These are phyloP conservation scores for Eupithecia centaureata DNA, from an alignment of 2,888 invertebrate species.

Conservation along the genomic window DNA sequence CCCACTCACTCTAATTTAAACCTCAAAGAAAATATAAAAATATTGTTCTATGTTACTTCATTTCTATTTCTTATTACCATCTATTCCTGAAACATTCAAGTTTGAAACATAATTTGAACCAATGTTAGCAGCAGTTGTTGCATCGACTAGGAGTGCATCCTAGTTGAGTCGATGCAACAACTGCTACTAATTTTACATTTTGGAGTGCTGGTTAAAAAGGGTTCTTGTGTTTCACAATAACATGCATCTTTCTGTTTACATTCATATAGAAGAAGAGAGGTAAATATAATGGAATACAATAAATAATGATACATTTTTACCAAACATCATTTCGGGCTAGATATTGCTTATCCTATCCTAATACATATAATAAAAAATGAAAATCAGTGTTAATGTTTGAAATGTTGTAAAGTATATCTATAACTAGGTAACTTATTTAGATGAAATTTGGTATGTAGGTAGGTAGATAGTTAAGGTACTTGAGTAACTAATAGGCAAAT, in stretches of 20 bases:
- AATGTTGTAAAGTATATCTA: not conserved
- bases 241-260: not conserved
- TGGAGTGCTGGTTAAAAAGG: not conserved
- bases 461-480: no score
- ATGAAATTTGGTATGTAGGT: no score
- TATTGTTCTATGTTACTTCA: no score
- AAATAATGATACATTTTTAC: not conserved
- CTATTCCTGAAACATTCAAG: not conserved
- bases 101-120: not conserved
- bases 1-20: no score
- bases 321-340: not conserved
- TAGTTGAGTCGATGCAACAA: not conserved
- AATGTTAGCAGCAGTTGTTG: no score
- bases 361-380: no score
- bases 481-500: no score
- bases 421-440: no score
- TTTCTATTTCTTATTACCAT: not conserved
- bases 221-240: not conserved
- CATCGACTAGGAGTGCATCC: no score
- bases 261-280: not conserved
- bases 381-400: no score
- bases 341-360: no score
- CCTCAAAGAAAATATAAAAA: no score
- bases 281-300: not conserved
- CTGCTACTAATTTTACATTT: not conserved